phyloP scores from a whole-genome alignment of 2,888 invertebrate genomes.

The Drosophila conformis region DNA sequence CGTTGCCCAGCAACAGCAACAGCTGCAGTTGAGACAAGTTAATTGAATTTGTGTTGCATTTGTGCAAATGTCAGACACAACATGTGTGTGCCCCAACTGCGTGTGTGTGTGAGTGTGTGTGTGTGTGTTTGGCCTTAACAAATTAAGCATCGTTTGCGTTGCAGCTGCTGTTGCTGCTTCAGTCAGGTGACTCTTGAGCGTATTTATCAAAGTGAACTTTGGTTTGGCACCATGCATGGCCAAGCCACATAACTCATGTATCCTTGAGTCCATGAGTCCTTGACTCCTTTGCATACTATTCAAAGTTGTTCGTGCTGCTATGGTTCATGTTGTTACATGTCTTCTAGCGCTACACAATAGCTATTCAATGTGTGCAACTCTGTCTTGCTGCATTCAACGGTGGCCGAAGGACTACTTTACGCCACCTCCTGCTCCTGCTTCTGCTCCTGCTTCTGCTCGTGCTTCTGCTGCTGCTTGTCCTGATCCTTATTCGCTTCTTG shows the following conservation, averaged over 20 bases:
- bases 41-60: constrained; percentile 72
- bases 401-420: constrained; percentile 17
- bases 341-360: constrained; percentile 45
- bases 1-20: constrained; percentile 45
- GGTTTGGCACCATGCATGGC: constrained; percentile 66
- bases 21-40: constrained; percentile 48
- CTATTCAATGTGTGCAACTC: constrained; percentile 31
- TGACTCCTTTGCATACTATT: constrained; percentile 4
- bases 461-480: background rate
- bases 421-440: background rate
- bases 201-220: constrained; percentile 66
- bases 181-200: constrained; percentile 56
- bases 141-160: constrained; percentile 69
- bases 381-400: constrained; percentile 68
- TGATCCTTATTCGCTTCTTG: background rate
- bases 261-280: constrained; percentile 25
- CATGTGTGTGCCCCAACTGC: constrained; percentile 7
- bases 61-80: constrained; percentile 50
- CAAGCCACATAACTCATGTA: constrained; percentile 56
- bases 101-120: constrained; percentile 9
- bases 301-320: background rate
- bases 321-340: constrained; percentile 29
- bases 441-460: background rate
- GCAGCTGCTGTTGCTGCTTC: constrained; percentile 30
- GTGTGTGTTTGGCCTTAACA: constrained; percentile 48